Percentiles rank a stretch among this genome's conserved stretches.
phyloP scores from a whole-genome alignment of 2,888 invertebrate genomes.

The Rotaria magnacalcarata region DNA sequence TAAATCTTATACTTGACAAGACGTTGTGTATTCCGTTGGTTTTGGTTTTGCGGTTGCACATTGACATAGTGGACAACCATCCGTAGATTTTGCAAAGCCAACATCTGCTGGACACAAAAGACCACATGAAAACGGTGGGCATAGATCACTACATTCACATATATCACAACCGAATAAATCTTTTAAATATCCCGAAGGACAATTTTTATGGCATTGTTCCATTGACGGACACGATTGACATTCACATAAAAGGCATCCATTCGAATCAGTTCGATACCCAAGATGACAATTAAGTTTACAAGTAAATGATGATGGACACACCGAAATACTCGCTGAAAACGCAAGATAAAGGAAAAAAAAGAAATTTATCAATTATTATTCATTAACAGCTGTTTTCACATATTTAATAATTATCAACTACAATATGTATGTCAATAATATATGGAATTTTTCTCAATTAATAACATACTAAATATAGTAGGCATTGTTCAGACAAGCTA shows the following conservation, averaged over 20 bases:
- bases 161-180: conserved; percentile 26
- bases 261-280: background rate
- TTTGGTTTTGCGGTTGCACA: background rate
- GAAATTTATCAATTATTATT: background rate
- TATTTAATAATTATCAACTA: no score
- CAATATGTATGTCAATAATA: no score
- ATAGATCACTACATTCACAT: conserved; percentile 29
- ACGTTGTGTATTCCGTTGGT: background rate
- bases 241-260: conserved; percentile 15
- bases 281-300: conserved; percentile 5
- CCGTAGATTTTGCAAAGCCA: background rate
- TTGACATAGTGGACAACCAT: conserved; percentile 7
- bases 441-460: no score
- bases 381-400: no score
- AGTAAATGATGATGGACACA: background rate
- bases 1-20: background rate
- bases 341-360: background rate
- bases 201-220: conserved; percentile 20
- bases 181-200: conserved; percentile 18
- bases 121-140: background rate
- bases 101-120: background rate
- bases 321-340: background rate
- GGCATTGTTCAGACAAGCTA: no score
- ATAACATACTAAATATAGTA: no score
- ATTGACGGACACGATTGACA: conserved; percentile 34